Conservation (phyloP, 2,797 vertebrate species). For the Vespertilio murinus region DNA sequence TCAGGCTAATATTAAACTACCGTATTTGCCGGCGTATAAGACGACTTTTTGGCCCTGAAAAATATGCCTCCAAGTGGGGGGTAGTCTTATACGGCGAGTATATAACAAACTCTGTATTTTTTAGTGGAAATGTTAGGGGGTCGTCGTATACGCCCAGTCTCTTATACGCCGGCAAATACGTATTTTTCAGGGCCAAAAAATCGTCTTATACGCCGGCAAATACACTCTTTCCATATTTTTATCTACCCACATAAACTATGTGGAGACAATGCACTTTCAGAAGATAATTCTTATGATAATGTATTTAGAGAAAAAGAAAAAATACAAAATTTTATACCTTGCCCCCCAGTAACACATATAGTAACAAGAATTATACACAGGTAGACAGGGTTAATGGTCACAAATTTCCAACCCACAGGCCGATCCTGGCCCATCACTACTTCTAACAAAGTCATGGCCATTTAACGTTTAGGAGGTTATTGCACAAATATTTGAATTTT, state of each 20-base stretch:
- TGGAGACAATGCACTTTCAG: neutral
- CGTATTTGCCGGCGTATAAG: too few species aligned
- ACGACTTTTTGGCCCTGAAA: too few species aligned
- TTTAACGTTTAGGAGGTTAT: neutral
- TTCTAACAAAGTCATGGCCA: slow-evolving; percentile 7
- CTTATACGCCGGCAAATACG: too few species aligned
- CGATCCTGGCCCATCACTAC: neutral
- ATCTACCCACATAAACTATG: neutral
- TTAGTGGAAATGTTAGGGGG: too few species aligned
- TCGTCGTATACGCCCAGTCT: too few species aligned
- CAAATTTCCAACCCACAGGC: neutral
- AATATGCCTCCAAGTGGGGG: too few species aligned
- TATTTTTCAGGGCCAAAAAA: too few species aligned
- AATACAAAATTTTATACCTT: neutral
- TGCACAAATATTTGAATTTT: neutral
- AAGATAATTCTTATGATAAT: slow-evolving; percentile 19
- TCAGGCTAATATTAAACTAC: neutral
- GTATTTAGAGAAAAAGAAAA: neutral
- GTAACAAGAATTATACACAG: neutral
- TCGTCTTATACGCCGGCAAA: too few species aligned
- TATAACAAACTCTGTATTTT: too few species aligned
- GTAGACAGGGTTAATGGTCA: neutral
- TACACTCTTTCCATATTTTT: neutral
- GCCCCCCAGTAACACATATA: neutral
- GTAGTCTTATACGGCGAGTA: too few species aligned